Percentiles rank a stretch among this genome's conserved stretches.
Evolutionary conservation across 2,113 vertebrate species (phyloP).

Genomic region (Epinephelus lanceolatus): DNA sequence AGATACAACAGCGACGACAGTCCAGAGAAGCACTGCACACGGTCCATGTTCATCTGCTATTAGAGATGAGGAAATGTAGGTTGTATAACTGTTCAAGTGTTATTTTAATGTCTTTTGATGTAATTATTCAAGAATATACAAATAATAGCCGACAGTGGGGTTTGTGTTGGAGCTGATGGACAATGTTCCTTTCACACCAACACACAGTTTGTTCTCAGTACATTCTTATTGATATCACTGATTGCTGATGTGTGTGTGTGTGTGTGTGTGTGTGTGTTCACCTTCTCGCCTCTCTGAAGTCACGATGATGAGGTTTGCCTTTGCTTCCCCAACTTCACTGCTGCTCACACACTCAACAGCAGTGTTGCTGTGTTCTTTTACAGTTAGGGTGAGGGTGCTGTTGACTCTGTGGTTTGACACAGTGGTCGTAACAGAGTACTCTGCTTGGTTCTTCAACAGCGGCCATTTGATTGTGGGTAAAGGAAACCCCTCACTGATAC

Average conservation of each 20-base stretch:
- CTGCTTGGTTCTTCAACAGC: neutral
- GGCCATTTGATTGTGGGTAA: conserved; percentile 61
- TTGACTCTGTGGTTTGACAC: conserved; percentile 27
- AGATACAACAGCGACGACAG: conserved; percentile 23
- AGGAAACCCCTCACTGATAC: conserved; percentile 53
- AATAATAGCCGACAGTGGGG: too few relatives aligned
- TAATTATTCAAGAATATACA: too few relatives aligned
- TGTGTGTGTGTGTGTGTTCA: neutral
- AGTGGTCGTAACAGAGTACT: conserved; percentile 4
- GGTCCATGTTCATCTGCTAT: neutral
- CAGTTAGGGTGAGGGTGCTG: conserved; percentile 14
- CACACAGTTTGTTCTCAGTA: neutral
- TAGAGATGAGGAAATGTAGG: neutral
- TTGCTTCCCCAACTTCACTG: accelerated
- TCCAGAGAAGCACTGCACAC: neutral
- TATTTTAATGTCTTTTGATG: too few relatives aligned
- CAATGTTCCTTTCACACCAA: too few relatives aligned
- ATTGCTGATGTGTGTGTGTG: neutral
- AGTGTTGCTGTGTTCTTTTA: accelerated
- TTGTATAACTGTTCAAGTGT: neutral
- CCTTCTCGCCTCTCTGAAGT: neutral
- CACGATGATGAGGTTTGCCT: neutral
- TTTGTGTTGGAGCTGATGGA: too few relatives aligned
- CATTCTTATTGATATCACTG: neutral
- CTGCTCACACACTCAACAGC: conserved; percentile 28